Percentiles rank a stretch among this genome's conserved stretches.
phyloP scores from a whole-genome alignment of 1,140 invertebrate genomes.

The Temnothorax nylanderi region DNA sequence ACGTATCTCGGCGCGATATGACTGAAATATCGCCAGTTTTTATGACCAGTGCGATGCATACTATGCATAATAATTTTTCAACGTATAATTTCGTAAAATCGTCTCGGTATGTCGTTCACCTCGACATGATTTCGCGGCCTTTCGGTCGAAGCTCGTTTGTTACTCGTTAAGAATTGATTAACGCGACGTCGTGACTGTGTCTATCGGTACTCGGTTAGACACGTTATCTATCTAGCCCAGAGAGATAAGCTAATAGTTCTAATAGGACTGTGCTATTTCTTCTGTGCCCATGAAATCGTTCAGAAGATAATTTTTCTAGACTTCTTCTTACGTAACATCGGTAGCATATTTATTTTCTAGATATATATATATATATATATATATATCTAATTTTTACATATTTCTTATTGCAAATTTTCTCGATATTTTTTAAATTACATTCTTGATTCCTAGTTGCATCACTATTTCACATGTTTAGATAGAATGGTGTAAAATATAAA shows the following conservation, averaged over 20 bases:
- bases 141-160: slow-evolving; percentile 52
- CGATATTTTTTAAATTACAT: neutral
- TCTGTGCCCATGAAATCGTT: slow-evolving; percentile 7
- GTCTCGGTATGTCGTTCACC: slow-evolving; percentile 61
- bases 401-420: neutral
- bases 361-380: neutral
- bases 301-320: neutral
- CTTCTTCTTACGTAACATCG: neutral
- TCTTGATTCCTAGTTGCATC: neutral
- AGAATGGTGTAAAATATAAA: neutral
- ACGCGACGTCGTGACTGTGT: slow-evolving; percentile 43
- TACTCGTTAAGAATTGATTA: slow-evolving; percentile 66
- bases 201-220: slow-evolving; percentile 26
- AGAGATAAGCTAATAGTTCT: slow-evolving; percentile 61
- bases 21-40: slow-evolving; percentile 27
- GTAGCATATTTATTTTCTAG: neutral
- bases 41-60: neutral
- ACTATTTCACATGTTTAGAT: neutral
- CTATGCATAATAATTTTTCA: slow-evolving; percentile 27
- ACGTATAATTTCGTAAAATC: slow-evolving; percentile 35
- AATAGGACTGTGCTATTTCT: slow-evolving; percentile 6
- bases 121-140: slow-evolving; percentile 58
- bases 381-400: neutral
- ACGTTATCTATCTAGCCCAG: slow-evolving; percentile 35
- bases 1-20: neutral